Evolutionary conservation across 2,888 invertebrate species (phyloP).

Genomic region (Mimas tiliae): DNA sequence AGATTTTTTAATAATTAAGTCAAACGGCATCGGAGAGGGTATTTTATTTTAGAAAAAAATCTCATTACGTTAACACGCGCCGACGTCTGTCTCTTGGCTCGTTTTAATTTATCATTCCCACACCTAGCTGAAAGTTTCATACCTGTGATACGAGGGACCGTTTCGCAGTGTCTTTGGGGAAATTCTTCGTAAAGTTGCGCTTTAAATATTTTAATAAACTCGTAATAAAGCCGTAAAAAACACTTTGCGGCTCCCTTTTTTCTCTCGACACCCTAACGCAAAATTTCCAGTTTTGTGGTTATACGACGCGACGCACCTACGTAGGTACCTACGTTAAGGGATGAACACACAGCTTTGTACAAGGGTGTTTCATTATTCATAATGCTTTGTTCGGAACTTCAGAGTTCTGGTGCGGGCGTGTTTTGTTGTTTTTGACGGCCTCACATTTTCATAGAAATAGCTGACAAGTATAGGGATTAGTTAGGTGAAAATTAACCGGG

Average conservation of each 20-base stretch:
- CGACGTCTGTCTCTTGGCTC: slow-evolving; percentile 55
- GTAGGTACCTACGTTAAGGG: slow-evolving; percentile 37
- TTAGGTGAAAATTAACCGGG: slow-evolving; percentile 11
- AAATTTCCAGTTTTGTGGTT: slow-evolving; percentile 57
- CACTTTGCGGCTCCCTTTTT: slow-evolving; percentile 71
- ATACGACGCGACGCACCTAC: slow-evolving; percentile 29
- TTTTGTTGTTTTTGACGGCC: slow-evolving; percentile 70
- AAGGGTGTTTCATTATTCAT: slow-evolving; percentile 81
- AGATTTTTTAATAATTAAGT: slow-evolving; percentile 5
- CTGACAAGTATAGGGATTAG: slow-evolving; percentile 7
- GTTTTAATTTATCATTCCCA: slow-evolving; percentile 78
- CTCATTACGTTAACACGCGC: slow-evolving; percentile 59
- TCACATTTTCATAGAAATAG: slow-evolving; percentile 47
- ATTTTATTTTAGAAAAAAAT: slow-evolving; percentile 40
- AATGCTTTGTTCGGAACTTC: slow-evolving; percentile 76
- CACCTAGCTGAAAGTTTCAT: slow-evolving; percentile 67
- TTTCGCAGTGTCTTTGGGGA: slow-evolving; percentile 77
- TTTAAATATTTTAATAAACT: slow-evolving; percentile 85
- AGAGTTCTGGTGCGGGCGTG: slow-evolving; percentile 63
- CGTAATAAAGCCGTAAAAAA: slow-evolving; percentile 83
- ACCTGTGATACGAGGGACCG: slow-evolving; percentile 65
- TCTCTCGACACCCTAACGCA: slow-evolving; percentile 37
- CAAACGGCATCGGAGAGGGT: background rate
- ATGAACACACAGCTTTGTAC: slow-evolving; percentile 52
- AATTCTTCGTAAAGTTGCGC: slow-evolving; percentile 78